Base-by-base conservation (phyloP, 1,140 invertebrate genomes). In the Lysiphlebus fabarum region DNA sequence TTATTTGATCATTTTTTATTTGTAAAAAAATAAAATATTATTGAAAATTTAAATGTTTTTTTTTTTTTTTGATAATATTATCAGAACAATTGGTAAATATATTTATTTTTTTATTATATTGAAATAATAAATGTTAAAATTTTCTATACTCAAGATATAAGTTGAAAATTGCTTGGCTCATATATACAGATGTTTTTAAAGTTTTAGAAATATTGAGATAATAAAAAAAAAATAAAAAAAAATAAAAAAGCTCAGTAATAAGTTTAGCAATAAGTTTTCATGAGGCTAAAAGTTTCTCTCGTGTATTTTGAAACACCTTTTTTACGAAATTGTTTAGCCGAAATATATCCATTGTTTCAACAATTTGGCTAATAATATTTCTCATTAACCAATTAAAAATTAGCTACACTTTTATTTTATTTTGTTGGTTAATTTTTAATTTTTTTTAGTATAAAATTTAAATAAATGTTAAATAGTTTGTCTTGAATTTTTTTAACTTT, bases 181-280 rank as follows among this genome's bases (percentile, higher is more conserved):
- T n/a, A n/a, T n/a, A n/a, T 26, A 5, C 54, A 33, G 17, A 54
- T 33, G 42, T 53, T 67, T 70, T 71, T 68, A 70, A 71, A 71
- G 64, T 71, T 70, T 61, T 58, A 55, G 68, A 70, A 68, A 71
- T 70, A 69, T 62, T 50, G 63, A 65, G 69, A 70, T 71, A 71
- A 71, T 8, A 45, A 40, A 12, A 51, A 17, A 33, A 47, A 14
- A 14, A 40, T 12, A 57, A 47, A 36, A 44, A n/a, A n/a, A n/a
- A n/a, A n/a, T n/a, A n/a, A n/a, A n/a, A 51, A 68, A 71, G 70
- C 69, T 71, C 69, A 51, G 67, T 71, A 71, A 70, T 71, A 71
- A 71, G 69, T 71, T 71, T 58, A 60, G 64, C 69, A 69, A 71
- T 71, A 71, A 71, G 67, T 71, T 71, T 51, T 59, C 33, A 8